These are phyloP conservation scores for Brachyhypopomus occidentalis DNA, from an alignment of 2,113 vertebrate genomes.

Conservation along the genomic window DNA sequence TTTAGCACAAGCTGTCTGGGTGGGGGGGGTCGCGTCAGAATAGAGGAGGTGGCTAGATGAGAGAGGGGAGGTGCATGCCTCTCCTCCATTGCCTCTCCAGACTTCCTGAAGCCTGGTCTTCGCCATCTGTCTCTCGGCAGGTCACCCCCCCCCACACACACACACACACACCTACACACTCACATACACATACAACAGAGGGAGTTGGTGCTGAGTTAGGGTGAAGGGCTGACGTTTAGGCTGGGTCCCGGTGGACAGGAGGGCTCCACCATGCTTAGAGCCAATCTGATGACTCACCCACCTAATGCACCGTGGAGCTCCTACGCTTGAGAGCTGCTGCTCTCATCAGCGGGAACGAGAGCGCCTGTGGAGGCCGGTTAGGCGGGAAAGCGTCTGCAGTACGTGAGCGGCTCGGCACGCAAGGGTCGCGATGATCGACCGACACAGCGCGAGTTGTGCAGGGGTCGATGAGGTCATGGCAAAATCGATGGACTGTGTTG, in stretches of 20 bases:
- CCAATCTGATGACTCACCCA: neutral
- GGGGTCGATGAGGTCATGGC: slow-evolving; percentile 40
- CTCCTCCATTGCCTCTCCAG: neutral
- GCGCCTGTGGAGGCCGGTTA: neutral
- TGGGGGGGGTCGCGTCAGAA: neutral
- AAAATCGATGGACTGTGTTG: slow-evolving; percentile 63
- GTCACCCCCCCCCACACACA: neutral
- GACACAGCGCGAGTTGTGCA: neutral
- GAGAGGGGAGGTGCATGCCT: neutral
- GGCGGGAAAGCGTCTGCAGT: neutral
- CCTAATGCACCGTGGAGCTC: neutral
- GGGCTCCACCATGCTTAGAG: neutral
- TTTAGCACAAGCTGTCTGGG: too few relatives aligned
- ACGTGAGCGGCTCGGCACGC: slow-evolving; percentile 5
- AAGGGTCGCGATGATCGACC: slow-evolving; percentile 3
- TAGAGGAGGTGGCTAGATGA: neutral
- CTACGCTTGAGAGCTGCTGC: neutral
- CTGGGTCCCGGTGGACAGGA: neutral
- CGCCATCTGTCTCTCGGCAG: slow-evolving; percentile 56
- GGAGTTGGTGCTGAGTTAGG: neutral
- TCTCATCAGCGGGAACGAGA: slow-evolving; percentile 20
- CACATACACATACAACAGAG: neutral
- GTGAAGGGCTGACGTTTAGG: neutral
- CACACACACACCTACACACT: neutral
- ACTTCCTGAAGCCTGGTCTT: slow-evolving; percentile 35